Evolutionary conservation across 2,113 vertebrate species (phyloP).

Genomic region (Chiloscyllium plagiosum): DNA sequence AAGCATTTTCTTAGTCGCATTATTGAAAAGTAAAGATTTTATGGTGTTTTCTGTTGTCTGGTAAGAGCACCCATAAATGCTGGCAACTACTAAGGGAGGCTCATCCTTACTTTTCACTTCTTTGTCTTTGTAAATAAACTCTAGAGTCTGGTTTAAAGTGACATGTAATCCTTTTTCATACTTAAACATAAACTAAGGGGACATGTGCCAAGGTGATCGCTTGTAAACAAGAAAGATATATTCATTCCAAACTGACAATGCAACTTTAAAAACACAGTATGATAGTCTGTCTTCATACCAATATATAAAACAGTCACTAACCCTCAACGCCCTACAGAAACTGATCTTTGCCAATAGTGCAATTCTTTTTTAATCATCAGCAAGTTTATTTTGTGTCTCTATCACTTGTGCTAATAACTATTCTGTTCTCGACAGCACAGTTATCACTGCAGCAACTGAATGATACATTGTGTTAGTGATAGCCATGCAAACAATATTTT

Average conservation of each 20-base stretch:
- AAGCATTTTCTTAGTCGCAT: neutral
- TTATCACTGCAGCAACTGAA: neutral
- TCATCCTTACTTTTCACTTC: neutral
- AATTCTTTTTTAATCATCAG: neutral
- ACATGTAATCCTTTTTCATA: neutral
- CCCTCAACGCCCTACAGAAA: neutral
- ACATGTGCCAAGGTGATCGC: neutral
- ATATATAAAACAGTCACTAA: neutral
- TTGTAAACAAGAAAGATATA: neutral
- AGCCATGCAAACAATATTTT: conserved; percentile 16
- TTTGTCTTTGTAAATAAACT: neutral
- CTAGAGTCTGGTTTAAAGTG: neutral
- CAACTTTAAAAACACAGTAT: neutral
- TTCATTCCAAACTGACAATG: neutral
- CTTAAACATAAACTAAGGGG: neutral
- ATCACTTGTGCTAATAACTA: conserved; percentile 3
- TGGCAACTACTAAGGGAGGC: neutral
- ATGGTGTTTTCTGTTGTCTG: neutral
- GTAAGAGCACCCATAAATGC: neutral
- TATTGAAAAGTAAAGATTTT: neutral
- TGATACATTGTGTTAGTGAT: neutral
- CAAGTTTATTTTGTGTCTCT: neutral
- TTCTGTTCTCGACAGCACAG: neutral
- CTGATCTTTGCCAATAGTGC: neutral
- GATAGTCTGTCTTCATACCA: neutral